Base-by-base conservation (phyloP, 2,888 invertebrate species). In the Lycia hirtaria region DNA sequence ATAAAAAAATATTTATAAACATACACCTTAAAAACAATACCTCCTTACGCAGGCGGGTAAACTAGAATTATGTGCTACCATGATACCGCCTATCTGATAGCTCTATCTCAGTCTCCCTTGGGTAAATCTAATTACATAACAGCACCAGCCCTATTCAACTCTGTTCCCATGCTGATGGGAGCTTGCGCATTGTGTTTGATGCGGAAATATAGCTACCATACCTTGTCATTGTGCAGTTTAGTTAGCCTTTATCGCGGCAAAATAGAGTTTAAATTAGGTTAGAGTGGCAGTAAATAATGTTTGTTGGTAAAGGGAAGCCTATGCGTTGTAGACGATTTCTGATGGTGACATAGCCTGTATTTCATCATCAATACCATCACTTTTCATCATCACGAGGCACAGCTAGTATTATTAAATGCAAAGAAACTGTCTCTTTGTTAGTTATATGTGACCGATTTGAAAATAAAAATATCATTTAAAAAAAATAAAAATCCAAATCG, bases 141-240 rank as follows among this genome's bases (percentile, higher is more conserved):
- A 60, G 56, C 59, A 70, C 20, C 73, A 83, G 62, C 83, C 82
- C 80, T 83, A 72, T 62, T 57, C 56, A 56, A 49, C 45, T 44
- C 72, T 73, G 74, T 87, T 87, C 88, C 86, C 88, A 88, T 86
- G 81, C 76, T 80, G 82, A 75, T 77, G 80, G 76, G 80, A 83
- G 79, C 76, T 70, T 64, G 78, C 76, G 83, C 83, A 85, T 87
- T 87, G 87, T 87, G 76, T 81, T 68, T 53, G 64, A 82, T 69
- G 75, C 82, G 88, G 85, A 88, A 88, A 73, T 75, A 64, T 56
- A 22, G 33, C 20, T 20, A 33, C 26, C n/a, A 15, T 26, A 17
- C 10, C 15, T 15, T 71, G 57, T 62, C 64, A 41, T 32, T 30
- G 47, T 55, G 10, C 10, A 17, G 15, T 49, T 48, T 41, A 1